Evolutionary conservation across 2,113 vertebrate species (phyloP), one percentile per base, ranked within the genome.

Genomic region (Salvelinus fontinalis): DNA sequence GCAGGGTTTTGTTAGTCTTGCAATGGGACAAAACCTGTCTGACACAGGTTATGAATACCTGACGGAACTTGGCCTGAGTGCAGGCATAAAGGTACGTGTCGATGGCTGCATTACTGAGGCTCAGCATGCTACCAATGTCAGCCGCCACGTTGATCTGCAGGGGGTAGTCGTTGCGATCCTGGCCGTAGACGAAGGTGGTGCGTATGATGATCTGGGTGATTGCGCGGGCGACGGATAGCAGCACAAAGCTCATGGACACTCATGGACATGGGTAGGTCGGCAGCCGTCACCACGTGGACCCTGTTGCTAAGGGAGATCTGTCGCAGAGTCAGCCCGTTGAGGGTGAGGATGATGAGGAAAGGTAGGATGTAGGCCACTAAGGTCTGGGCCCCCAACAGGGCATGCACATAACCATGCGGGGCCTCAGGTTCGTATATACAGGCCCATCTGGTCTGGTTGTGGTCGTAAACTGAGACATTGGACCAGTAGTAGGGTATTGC

Each of bases 11-110:
- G 18, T 4, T 39, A 14, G 31, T 4, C 84, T 72, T 88, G 16
- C 84, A 84, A 27, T 75, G 71, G 49, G 51, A 73, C 3, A 71
- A 71, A 6, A 79, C 27, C 14, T 73, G 77, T 69, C 82, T 83
- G 57, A 81, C 27, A 54, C 82, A 86, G 8, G 62, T 44, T 4
- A 86, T 26, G 39, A 91, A 74, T 77, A 92, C 86, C 16, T 84
- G 86, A 20, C 85, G 79, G 78, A 92, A 92, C 68, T 73, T 88
- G 20, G 86, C 60, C 51, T 93, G 91, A 0, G 90, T 92, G 80
- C 88, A 90, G 1, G 87, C 88, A 11, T 92, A 92, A 27, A 93
- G 85, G 75, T 88, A 89, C 89, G 91, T 93, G 78, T 93, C 89
- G 1, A 84, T 69, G 0, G 90, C 90, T 2, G 91, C 76, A 0